Base-by-base conservation (phyloP, 2,888 invertebrate genomes). In the Thymelicus acteon region DNA sequence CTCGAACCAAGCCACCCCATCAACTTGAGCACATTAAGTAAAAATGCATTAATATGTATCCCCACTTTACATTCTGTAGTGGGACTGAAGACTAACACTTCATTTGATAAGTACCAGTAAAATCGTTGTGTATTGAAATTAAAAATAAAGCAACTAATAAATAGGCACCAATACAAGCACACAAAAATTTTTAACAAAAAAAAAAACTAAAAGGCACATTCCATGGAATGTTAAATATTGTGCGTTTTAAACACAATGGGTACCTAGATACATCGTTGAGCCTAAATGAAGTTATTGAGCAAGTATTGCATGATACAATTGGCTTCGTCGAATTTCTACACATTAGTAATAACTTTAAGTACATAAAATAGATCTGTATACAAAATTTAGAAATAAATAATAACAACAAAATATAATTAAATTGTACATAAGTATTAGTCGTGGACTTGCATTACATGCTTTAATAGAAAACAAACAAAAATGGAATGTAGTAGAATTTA, bases 371-470 rank as follows among this genome's bases (percentile, higher is more conserved):
- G 31, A 61, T 66, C 61, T 71, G 66, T 72, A 75, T 70, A 74
- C 75, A 72, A 73, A 79, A 81, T 79, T 81, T 90, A 90, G 89
- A 87, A 89, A 81, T 80, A 82, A 82, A 82, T 80, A 79, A 79
- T 79, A 82, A 82, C 78, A 82, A 82, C 74, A 79, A 77, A 79
- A 77, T 73, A 73, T 73, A 77, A 78, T 72, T 72, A 78, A 78
- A 75, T 78, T 79, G 80, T 82, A 82, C 80, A 81, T 82, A 82
- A 90, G 89, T 91, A 91, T 89, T 88, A 92, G 91, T 91, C 91
- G 92, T 91, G 91, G 92, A 92, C 91, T 91, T 89, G 93, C 93
- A 93, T 93, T 84, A 91, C 82, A 93, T 93, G 93, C 93, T 87
- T 76, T 81, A 82, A 85, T 82, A 85, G 81, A 85, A 85, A 86